These are phyloP conservation scores for Acanthis flammea DNA, from an alignment of 2,797 vertebrate genomes.

Conservation along the genomic window DNA sequence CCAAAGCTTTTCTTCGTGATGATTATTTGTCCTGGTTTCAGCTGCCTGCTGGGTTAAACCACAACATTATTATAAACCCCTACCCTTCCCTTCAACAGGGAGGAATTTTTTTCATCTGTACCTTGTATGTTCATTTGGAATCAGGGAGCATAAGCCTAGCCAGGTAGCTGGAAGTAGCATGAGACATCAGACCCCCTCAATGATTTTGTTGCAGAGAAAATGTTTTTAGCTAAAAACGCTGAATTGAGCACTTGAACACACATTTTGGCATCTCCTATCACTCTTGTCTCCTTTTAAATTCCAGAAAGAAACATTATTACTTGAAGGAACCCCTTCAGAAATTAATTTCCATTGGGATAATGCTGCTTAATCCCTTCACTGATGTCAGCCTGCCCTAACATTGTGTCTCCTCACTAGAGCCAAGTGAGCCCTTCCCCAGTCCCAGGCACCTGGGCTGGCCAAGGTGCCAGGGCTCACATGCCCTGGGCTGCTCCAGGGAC, in stretches of 20 bases:
- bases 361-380: not conserved
- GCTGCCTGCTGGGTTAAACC: not conserved
- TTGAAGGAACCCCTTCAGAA: not conserved
- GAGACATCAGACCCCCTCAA: not conserved
- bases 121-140: not conserved
- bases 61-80: not conserved
- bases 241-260: not conserved
- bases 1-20: not conserved
- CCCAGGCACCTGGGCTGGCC: not conserved
- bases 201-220: not conserved
- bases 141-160: not conserved
- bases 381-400: rapidly evolving
- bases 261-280: not conserved
- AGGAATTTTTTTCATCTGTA: not conserved
- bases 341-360: not conserved
- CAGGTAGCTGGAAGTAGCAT: not conserved
- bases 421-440: not conserved
- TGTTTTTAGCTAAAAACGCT: not conserved
- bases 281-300: not conserved
- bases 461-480: not conserved
- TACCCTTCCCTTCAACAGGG: not conserved
- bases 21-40: not conserved
- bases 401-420: not conserved
- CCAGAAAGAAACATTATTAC: not conserved
- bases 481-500: not conserved